Evolutionary conservation across 1,140 invertebrate genomes (phyloP).

Genomic region (Dendroctonus valens): DNA sequence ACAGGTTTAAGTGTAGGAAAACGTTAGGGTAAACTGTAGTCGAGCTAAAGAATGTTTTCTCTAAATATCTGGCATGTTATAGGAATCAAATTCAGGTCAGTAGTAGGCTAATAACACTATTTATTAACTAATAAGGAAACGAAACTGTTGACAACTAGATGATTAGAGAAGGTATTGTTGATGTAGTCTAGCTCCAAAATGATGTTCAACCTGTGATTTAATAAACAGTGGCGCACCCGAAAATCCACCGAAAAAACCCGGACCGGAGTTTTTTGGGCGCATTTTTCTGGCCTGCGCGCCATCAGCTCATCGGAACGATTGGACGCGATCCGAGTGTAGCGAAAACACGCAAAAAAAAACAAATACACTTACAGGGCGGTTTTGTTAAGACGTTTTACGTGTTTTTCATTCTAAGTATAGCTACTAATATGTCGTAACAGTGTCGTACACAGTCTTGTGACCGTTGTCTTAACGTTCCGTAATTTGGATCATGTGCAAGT

Average conservation of each 20-base stretch:
- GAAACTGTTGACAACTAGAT: conserved; percentile 12
- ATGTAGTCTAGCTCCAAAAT: conserved; percentile 42
- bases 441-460: conserved; percentile 14
- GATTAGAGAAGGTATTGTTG: conserved; percentile 26
- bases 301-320: conserved; percentile 9
- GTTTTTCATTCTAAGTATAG: conserved; percentile 22
- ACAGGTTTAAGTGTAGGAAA: conserved; percentile 15
- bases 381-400: conserved; percentile 26
- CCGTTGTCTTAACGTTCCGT: background rate
- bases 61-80: conserved; percentile 17
- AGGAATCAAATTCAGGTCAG: conserved; percentile 22
- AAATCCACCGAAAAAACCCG: background rate
- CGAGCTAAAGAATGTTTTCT: conserved; percentile 24
- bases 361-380: conserved; percentile 31
- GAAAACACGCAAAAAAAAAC: conserved; percentile 30
- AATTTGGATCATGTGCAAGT: too few relatives aligned
- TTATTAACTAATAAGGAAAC: conserved; percentile 1
- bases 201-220: conserved; percentile 52
- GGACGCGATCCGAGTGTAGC: conserved; percentile 3
- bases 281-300: conserved; percentile 2
- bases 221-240: conserved; percentile 26
- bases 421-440: conserved; percentile 17
- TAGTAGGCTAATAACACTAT: conserved; percentile 21
- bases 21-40: conserved; percentile 15
- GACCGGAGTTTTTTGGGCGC: background rate